Evolutionary conservation across 2,113 vertebrate genomes (phyloP).

Genomic region (Arvicanthis niloticus): DNA sequence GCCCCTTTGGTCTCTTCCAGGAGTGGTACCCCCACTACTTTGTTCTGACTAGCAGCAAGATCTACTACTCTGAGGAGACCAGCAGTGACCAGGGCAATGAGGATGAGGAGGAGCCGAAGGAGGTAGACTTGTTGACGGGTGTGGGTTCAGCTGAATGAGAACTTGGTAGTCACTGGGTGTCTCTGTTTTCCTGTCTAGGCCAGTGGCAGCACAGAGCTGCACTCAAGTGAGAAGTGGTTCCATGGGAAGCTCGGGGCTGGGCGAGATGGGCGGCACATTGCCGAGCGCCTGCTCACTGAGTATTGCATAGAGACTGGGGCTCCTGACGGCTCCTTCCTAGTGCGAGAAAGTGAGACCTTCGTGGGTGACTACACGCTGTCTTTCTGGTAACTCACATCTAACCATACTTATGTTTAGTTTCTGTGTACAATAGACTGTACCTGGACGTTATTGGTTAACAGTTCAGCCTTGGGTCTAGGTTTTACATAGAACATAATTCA

Average conservation of each 20-base stretch:
- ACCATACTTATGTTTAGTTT: rapidly evolving
- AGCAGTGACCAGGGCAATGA: conserved; percentile 95
- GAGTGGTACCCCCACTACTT: conserved; percentile 99
- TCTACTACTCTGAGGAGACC: conserved; percentile 99
- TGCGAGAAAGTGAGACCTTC: conserved; percentile 98
- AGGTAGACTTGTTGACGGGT: conserved; percentile 85
- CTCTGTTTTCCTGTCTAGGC: conserved; percentile 81
- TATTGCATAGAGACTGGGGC: conserved; percentile 97
- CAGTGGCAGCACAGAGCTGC: conserved; percentile 94
- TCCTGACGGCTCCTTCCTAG: conserved; percentile 97
- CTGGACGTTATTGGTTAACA: background rate
- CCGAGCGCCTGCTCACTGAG: conserved; percentile 94
- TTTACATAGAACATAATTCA: background rate
- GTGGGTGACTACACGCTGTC: conserved; percentile 98
- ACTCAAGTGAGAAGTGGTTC: conserved; percentile 98
- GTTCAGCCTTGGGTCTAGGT: background rate
- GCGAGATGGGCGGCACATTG: conserved; percentile 97
- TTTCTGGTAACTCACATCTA: conserved; percentile 92
- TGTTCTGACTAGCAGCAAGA: conserved; percentile 97
- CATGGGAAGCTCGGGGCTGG: conserved; percentile 97
- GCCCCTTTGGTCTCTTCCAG: conserved; percentile 81
- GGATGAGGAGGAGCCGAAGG: conserved; percentile 97
- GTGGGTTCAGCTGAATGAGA: background rate
- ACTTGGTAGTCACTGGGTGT: background rate
- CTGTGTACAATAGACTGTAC: rapidly evolving